A percentile compares a stretch with the other conserved stretches of the same genome.
Conservation (phyloP, 2,888 invertebrate species). For the Nephrotoma appendiculata region DNA sequence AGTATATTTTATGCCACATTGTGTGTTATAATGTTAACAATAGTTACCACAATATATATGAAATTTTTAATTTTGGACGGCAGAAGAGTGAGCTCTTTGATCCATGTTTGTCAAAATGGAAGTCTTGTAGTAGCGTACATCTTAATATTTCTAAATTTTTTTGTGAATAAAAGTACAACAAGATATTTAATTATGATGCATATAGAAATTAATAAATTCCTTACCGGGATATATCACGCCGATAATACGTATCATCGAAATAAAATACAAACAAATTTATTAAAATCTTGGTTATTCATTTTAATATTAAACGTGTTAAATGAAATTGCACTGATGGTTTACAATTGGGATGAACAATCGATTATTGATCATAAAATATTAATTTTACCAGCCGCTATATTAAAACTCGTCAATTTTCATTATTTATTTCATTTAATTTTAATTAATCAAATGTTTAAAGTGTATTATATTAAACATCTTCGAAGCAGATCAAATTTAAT, state of each 20-base stretch:
- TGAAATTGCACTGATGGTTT: not conserved
- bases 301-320: not conserved
- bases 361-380: not conserved
- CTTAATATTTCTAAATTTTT: not conserved
- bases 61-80: not conserved
- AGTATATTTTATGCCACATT: not conserved
- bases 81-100: not conserved
- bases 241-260: not conserved
- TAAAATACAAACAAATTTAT: not conserved
- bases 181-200: not conserved
- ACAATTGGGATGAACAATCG: not conserved
- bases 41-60: not conserved
- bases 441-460: not conserved
- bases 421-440: not conserved
- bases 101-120: not conserved
- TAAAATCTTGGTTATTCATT: not conserved
- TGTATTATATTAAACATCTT: not conserved
- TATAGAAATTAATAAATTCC: not conserved
- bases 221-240: not conserved
- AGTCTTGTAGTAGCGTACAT: not conserved
- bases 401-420: not conserved
- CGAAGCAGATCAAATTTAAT: not conserved
- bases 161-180: not conserved
- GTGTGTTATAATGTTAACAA: not conserved
- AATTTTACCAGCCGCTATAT: not conserved